Base-by-base conservation (phyloP, 2,113 vertebrate genomes). In the Dasypus novemcinctus region DNA sequence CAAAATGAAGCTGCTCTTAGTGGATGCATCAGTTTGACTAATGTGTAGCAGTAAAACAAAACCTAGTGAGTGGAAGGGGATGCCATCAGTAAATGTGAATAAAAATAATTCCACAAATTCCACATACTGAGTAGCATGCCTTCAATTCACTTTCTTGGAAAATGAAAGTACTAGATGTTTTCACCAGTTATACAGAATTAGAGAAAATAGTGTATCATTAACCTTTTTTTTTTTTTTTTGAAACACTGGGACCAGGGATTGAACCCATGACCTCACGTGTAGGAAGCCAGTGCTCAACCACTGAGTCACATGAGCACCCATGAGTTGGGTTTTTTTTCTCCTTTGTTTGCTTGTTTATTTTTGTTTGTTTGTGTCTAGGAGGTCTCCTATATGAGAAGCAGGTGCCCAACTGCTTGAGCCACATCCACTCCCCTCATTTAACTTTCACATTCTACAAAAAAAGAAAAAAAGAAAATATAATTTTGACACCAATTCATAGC, bases 401-500 rank as follows among this genome's bases (percentile, higher is more conserved):
- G 46, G 46, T 11, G 11, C 46, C 46, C 46, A 49, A 49, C 8
- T 49, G 46, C 46, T 49, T 49, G 46, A 49, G 46, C 46, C 46
- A 49, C 8, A 49, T 49, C 46, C 46, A 11, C 46, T 49, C 46
- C 46, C 46, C 46, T 49, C 46, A 49, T 49, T 49, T 49, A 49
- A 49, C 46, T 49, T 49, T 38, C 31, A 52, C 61, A 12, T 23
- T 68, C 82, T 29, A 87, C 29, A 64, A 85, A 90, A 85, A 90
- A 6, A 29, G 87, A 49, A 83, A 90, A 96, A 80, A 74, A 80
- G 84, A 94, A 95, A 93, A 87, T 69, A 79, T 29, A 72, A n/a
- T 66, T 33, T 97, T 57, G 88, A 98, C 97, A 97, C 96, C 96
- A 93, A 97, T 96, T 97, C 61, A 54, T 79, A 97, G 96, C 96